Percentiles rank a stretch among this genome's conserved stretches.
phyloP scores from a whole-genome alignment of 2,888 invertebrate species.

The Reticulitermes lucifugus region DNA sequence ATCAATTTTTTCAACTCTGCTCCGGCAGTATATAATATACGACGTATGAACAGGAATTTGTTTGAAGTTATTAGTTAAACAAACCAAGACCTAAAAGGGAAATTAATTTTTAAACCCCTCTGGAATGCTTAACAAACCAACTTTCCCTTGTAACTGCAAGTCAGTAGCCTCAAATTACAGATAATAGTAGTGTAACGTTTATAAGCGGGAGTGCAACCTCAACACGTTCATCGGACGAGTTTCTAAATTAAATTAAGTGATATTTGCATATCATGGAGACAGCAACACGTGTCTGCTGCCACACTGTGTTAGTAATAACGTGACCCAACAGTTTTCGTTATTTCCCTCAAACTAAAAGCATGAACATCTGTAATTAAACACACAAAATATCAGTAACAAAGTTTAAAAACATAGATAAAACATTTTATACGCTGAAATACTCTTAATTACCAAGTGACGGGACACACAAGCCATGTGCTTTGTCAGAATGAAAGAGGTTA shows the following conservation, averaged over 20 bases:
- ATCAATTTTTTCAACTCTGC: too few species aligned
- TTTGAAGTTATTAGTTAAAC: background rate
- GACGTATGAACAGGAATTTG: too few species aligned
- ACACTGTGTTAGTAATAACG: background rate
- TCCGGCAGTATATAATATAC: too few species aligned
- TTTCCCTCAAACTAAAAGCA: background rate
- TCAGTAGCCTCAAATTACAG: background rate
- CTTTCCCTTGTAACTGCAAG: background rate
- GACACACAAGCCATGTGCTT: too few species aligned
- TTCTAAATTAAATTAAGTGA: slow-evolving; percentile 25
- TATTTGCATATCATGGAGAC: slow-evolving; percentile 22
- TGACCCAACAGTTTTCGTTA: background rate
- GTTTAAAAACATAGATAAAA: too few species aligned
- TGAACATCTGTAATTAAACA: too few species aligned
- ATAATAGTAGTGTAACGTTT: background rate
- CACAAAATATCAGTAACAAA: too few species aligned
- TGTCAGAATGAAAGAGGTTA: too few species aligned
- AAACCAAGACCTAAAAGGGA: background rate
- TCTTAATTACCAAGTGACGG: too few species aligned
- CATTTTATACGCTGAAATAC: too few species aligned
- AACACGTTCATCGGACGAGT: background rate
- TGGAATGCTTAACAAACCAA: background rate
- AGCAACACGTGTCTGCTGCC: background rate
- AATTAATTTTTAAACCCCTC: background rate
- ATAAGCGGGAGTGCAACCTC: background rate